These are phyloP conservation scores for Aspiorhynchus laticeps DNA, from an alignment of 2,113 vertebrate genomes.

Conservation along the genomic window DNA sequence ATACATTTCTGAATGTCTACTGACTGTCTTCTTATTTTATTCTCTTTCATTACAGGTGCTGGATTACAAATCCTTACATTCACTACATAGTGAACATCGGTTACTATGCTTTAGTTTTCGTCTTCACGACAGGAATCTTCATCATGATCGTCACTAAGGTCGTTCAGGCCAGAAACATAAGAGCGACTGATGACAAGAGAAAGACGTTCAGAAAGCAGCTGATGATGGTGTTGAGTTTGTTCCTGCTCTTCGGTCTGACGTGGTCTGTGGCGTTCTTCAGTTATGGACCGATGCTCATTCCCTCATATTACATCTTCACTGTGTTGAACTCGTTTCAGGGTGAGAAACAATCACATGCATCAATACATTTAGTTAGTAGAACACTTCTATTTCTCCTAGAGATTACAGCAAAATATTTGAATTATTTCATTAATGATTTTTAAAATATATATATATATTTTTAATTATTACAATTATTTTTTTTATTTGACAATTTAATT, in stretches of 20 bases:
- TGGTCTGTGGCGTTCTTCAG: conserved; percentile 70
- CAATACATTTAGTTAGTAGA: neutral
- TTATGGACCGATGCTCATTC: conserved; percentile 42
- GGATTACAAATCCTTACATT: conserved; percentile 56
- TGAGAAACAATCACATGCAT: conserved; percentile 21
- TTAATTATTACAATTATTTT: too few species aligned
- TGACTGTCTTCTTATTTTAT: neutral
- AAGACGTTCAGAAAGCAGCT: conserved; percentile 27
- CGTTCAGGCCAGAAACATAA: neutral
- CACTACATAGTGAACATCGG: conserved; percentile 59
- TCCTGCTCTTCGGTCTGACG: conserved; percentile 63
- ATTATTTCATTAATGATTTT: too few species aligned
- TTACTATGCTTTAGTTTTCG: conserved; percentile 61
- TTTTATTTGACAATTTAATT: too few species aligned
- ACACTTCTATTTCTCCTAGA: too few species aligned
- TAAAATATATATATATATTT: too few species aligned
- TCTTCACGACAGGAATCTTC: conserved; percentile 57
- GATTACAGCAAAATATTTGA: too few species aligned
- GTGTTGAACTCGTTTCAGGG: conserved; percentile 70
- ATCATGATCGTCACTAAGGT: conserved; percentile 32
- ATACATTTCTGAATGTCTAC: neutral
- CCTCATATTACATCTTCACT: conserved; percentile 65
- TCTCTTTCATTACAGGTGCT: conserved; percentile 61
- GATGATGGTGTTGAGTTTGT: conserved; percentile 54
- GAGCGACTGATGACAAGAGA: fast-evolving